phyloP scores from a whole-genome alignment of 2,888 invertebrate genomes.

The Epistrophe grossulariae region DNA sequence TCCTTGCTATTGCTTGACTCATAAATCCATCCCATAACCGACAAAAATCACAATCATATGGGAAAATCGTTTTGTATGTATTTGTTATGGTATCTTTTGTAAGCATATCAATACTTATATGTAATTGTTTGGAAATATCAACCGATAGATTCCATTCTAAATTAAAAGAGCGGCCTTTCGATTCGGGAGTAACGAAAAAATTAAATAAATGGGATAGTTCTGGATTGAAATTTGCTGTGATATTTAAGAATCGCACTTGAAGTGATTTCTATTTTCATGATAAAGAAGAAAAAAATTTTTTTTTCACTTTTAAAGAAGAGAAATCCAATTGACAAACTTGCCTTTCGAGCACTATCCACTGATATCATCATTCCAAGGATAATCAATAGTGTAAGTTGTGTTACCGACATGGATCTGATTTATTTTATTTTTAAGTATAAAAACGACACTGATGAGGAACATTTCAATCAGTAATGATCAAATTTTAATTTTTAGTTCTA shows the following conservation, averaged over 20 bases:
- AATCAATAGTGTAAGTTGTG: not conserved
- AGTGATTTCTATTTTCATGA: not conserved
- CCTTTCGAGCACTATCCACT: not conserved
- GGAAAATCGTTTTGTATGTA: not conserved
- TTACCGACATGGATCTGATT: not conserved
- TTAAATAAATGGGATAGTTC: not conserved
- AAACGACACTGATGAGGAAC: not conserved
- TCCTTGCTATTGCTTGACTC: conserved; percentile 61
- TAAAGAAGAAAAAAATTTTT: not conserved
- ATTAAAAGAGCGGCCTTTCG: not conserved
- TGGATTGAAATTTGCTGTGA: not conserved
- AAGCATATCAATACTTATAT: not conserved
- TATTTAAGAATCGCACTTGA: conserved; percentile 2
- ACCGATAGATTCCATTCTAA: not conserved
- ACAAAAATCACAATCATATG: conserved; percentile 5
- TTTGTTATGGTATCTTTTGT: not conserved
- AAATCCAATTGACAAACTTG: not conserved
- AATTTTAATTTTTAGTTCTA: not conserved
- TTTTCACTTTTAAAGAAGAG: not conserved
- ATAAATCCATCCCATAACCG: conserved; percentile 17
- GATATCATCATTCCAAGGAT: not conserved
- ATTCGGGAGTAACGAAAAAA: not conserved
- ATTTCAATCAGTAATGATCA: not conserved
- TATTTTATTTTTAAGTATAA: not conserved
- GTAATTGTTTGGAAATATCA: not conserved